Conservation (phyloP, 2,797 vertebrate species). For the Mastacembelus armatus region DNA sequence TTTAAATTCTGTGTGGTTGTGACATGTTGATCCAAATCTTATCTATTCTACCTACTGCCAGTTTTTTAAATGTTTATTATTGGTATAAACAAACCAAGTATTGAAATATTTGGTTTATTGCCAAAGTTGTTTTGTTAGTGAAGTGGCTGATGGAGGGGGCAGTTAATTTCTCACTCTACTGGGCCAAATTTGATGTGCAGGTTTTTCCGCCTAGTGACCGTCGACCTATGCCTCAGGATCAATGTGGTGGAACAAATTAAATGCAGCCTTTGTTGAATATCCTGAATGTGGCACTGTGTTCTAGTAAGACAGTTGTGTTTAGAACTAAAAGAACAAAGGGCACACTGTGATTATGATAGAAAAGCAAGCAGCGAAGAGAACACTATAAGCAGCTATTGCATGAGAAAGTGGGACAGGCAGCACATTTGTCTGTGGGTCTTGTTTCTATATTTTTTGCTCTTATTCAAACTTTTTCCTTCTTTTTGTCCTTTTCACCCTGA, state of each 20-base stretch:
- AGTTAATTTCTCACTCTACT: neutral
- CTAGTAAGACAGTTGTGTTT: slow-evolving; percentile 36
- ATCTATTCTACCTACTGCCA: no score
- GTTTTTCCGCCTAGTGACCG: slow-evolving; percentile 27
- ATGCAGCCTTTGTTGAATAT: slow-evolving; percentile 47
- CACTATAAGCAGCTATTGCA: slow-evolving; percentile 16
- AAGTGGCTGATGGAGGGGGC: neutral
- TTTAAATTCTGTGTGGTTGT: neutral
- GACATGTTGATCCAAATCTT: neutral
- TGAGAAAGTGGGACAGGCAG: neutral
- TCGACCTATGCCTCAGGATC: slow-evolving; percentile 26
- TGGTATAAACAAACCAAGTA: no score
- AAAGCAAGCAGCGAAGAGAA: slow-evolving; percentile 13
- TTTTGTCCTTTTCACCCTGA: neutral
- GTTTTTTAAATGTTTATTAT: no score
- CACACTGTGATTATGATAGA: no score
- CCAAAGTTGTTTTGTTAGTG: neutral
- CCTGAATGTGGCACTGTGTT: slow-evolving; percentile 25
- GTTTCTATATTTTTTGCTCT: neutral
- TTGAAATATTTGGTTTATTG: neutral
- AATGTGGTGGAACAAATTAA: slow-evolving; percentile 38
- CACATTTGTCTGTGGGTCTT: neutral
- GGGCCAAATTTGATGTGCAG: neutral
- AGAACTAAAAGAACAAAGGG: slow-evolving; percentile 47
- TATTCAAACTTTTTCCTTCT: neutral